Base-by-base conservation (phyloP, 2,888 invertebrate species). In the Heliconius ethilla region DNA sequence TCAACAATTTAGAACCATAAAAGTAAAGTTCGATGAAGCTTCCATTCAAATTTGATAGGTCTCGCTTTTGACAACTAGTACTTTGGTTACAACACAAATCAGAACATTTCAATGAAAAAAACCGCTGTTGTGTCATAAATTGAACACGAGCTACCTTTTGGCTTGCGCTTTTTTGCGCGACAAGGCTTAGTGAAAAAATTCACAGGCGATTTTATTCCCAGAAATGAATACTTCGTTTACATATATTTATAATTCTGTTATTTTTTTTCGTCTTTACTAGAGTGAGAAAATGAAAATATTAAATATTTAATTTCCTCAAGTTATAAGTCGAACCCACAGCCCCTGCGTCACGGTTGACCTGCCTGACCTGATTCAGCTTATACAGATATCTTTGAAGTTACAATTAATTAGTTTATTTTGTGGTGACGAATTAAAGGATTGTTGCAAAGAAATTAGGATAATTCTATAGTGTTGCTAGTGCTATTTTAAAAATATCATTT, bases 1-100 rank as follows among this genome's bases (percentile, higher is more conserved):
- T 83, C 87, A 85, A 87, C 87, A 90, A 92, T 92, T 91, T 92
- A 85, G 85, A 86, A 82, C 87, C 84, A 89, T 92, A 91, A 92
- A 92, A 87, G 85, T 81, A 87, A 90, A 91, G 92, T 91, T 86
- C 87, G 84, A 82, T 83, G 78, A 79, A 63, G 63, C 25, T 27
- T 55, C 74, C 59, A 25, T 72, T 72, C 55, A 72, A 62, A 40
- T 74, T 40, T 10, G 29, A 74, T 74, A 74, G 18, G 40, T 45
- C 62, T 74, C 27, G 63, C 25, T 74, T 65, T 74, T 27, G 63
- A 29, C 63, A 74, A 74, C 25, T 65, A 65, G 45, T 74, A 74
- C 40, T 74, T 74, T 63, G 63, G 37, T 74, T 74, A 27, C 62
- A 63, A 74, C 63, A 40, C 40, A 25, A 22, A 69, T 25, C 25